Evolutionary conservation across 2,888 invertebrate species (phyloP).

Genomic region (Blera fallax): DNA sequence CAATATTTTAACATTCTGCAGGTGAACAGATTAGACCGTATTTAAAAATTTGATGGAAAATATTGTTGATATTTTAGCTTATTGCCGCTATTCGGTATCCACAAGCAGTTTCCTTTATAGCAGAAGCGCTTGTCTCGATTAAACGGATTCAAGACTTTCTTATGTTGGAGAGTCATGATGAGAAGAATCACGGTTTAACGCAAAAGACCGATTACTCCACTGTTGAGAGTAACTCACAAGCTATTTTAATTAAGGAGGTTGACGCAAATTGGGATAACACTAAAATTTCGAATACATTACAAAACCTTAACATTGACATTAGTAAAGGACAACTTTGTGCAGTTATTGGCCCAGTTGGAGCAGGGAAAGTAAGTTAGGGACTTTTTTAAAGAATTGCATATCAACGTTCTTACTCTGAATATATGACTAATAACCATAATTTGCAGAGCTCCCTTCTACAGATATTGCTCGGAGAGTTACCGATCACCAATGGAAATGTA

Average conservation of each 20-base stretch:
- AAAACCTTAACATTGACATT: slow-evolving; percentile 84
- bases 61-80: slow-evolving; percentile 76
- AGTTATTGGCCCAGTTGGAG: slow-evolving; percentile 93
- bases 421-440: background rate
- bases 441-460: slow-evolving; percentile 83
- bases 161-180: slow-evolving; percentile 83
- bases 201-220: slow-evolving; percentile 75
- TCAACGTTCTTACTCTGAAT: background rate
- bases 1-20: slow-evolving; percentile 90
- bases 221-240: slow-evolving; percentile 75
- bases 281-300: slow-evolving; percentile 83
- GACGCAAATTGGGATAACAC: slow-evolving; percentile 83
- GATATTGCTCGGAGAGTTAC: slow-evolving; percentile 85
- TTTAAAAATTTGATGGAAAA: background rate
- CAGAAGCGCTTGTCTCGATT: slow-evolving; percentile 84
- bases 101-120: slow-evolving; percentile 83
- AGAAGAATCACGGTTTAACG: slow-evolving; percentile 77
- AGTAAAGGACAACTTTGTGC: slow-evolving; percentile 87
- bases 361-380: slow-evolving; percentile 86
- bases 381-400: background rate
- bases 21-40: slow-evolving; percentile 76
- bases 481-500: slow-evolving; percentile 82
- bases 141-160: slow-evolving; percentile 84
- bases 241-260: slow-evolving; percentile 81
- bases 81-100: slow-evolving; percentile 85